Base-by-base conservation (phyloP, 2,113 vertebrate genomes). In the Cynoglossus semilaevis region DNA sequence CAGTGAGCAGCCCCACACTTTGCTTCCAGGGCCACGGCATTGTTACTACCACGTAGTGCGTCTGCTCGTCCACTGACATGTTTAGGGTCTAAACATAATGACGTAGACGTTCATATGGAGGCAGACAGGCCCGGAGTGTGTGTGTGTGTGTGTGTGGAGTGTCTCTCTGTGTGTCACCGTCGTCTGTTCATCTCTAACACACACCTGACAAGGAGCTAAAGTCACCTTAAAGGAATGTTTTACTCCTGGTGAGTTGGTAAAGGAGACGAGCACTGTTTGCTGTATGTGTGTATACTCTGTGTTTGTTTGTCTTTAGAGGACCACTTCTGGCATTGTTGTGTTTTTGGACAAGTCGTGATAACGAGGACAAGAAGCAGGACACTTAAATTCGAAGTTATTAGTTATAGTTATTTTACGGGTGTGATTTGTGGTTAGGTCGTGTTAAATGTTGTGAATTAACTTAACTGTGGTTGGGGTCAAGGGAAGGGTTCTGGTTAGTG, bases 21-120 rank as follows among this genome's bases (percentile, higher is more conserved):
- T 40, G 36, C 43, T 29, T 41, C 18, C 4, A 8, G 50, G n/a
- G 54, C 11, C 49, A 18, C 37, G 1, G 58, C 53, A n/a, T 45
- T 43, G 51, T 9, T 13, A 42, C 52, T 38, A 11, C 12, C 42
- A 8, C 1, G 58, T 54, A 29, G 22, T 29, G 22, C 2, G 4
- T 22, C 45, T 46, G 36, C 58, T 58, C 44, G 40, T 60, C 49
- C 41, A 36, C 11, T 78, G 69, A 69, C 62, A 57, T 55, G 71
- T 81, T 75, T 66, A 18, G 47, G 59, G 67, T 80, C 51, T 19
- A 60, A 72, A 83, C 54, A 71, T 7, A 49, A 44, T 56, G 63
- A 77, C 76, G 68, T 71, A 67, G 43, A 38, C 42, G 51, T 51
- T 67, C 58, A 29, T 41, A 15, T 41, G 36, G 55, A 38, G 36